A percentile compares a stretch with the other conserved stretches of the same genome.
Evolutionary conservation across 1,140 invertebrate species (phyloP).

Genomic region (Pseudobourletiella spinata): DNA sequence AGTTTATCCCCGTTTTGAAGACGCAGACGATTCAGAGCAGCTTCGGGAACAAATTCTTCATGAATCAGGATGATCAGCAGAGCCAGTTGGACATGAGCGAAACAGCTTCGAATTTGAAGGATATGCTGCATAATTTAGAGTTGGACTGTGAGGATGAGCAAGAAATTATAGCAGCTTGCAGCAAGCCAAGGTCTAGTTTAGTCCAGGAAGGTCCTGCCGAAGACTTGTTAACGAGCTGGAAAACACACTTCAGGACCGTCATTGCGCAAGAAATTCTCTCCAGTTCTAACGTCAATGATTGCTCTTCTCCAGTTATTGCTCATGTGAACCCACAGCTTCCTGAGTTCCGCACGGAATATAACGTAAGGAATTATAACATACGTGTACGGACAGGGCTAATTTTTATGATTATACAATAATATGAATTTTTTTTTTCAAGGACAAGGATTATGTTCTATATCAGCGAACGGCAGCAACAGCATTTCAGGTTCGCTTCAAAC

Average conservation of each 20-base stretch:
- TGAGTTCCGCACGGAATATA: constrained; percentile 16
- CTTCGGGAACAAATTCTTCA: background rate
- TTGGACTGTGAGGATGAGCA: constrained; percentile 22
- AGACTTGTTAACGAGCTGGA: constrained; percentile 32
- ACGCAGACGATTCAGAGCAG: background rate
- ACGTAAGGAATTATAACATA: background rate
- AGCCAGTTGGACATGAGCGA: background rate
- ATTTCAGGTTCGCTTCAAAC: constrained; percentile 32
- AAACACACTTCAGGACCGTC: constrained; percentile 30
- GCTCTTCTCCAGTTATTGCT: constrained; percentile 11
- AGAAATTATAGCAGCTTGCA: constrained; percentile 28
- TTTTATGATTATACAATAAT: background rate
- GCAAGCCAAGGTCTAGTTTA: constrained; percentile 8
- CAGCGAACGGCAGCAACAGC: constrained; percentile 6
- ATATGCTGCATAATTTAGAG: constrained; percentile 3
- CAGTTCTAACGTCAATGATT: background rate
- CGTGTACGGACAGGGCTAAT: background rate
- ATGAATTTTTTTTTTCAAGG: constrained; percentile 2
- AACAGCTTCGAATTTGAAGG: constrained; percentile 4
- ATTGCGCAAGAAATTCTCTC: constrained; percentile 6
- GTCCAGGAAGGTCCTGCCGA: constrained; percentile 7
- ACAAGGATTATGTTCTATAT: constrained; percentile 21
- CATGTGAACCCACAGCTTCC: constrained; percentile 24
- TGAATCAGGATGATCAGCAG: too few relatives aligned
- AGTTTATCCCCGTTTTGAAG: constrained; percentile 1